These are phyloP conservation scores for Melanargia galathea DNA, from an alignment of 2,888 invertebrate genomes.

Conservation along the genomic window DNA sequence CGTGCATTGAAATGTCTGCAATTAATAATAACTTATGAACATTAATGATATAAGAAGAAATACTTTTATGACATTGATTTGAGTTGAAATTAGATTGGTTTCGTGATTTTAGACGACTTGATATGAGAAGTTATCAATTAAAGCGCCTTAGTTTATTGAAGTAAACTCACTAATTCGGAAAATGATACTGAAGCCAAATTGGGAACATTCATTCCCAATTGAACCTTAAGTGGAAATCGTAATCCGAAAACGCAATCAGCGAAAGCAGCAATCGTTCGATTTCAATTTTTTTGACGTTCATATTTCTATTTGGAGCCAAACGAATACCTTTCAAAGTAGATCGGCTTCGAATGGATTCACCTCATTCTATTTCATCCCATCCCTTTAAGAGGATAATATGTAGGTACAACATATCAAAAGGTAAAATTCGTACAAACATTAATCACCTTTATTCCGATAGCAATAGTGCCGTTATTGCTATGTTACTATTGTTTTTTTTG, in stretches of 20 bases:
- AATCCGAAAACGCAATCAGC: conserved; percentile 15
- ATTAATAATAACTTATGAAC: too few species aligned
- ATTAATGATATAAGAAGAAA: too few species aligned
- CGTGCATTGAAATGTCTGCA: too few species aligned
- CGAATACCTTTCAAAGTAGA: conserved; percentile 26
- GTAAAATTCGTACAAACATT: background rate
- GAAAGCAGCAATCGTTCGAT: conserved; percentile 14
- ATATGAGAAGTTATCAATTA: too few species aligned
- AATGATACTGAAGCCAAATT: background rate
- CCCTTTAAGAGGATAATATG: conserved; percentile 16
- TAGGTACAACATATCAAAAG: background rate
- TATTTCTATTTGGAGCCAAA: conserved; percentile 23
- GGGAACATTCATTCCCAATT: background rate
- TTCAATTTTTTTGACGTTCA: conserved; percentile 15
- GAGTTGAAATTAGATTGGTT: too few species aligned
- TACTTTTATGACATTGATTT: too few species aligned
- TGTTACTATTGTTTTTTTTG: background rate
- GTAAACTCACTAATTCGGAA: background rate
- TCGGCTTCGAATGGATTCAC: conserved; percentile 24
- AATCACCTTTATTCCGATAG: background rate
- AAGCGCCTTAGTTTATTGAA: background rate
- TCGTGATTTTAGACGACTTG: too few species aligned
- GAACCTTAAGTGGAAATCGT: background rate
- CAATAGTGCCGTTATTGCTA: background rate
- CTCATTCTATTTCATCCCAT: conserved; percentile 20